Evolutionary conservation across 92 coral and sea anemone species (phyloP).

Genomic region (Porites divaricata): DNA sequence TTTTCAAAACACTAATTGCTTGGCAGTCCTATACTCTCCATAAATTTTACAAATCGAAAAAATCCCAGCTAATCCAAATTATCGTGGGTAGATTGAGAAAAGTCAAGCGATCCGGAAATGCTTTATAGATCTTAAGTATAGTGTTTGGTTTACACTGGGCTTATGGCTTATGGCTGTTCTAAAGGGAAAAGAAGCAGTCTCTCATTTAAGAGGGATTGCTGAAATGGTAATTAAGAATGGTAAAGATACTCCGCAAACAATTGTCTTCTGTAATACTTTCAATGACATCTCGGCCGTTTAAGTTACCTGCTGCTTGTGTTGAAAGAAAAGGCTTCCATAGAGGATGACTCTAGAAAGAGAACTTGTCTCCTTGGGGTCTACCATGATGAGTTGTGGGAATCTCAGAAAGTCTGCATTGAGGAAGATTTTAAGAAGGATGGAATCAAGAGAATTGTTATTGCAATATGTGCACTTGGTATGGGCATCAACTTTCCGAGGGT

Average conservation of each 20-base stretch:
- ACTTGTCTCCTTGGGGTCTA: conserved; percentile 37
- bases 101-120: too few species aligned
- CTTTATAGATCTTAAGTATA: too few species aligned
- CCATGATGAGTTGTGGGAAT: conserved; percentile 49
- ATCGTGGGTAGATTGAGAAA: too few species aligned
- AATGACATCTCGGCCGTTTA: conserved; percentile 50
- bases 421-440: conserved; percentile 49
- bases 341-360: conserved; percentile 1
- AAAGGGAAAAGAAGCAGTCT: conserved; percentile 21
- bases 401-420: conserved; percentile 30
- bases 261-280: conserved; percentile 41
- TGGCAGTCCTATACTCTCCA: too few species aligned
- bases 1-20: too few species aligned
- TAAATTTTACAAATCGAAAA: too few species aligned
- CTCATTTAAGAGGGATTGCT: conserved; percentile 57
- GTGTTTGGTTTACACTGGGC: too few species aligned
- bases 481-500: conserved; percentile 66
- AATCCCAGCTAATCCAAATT: too few species aligned
- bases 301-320: conserved; percentile 46
- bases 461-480: conserved; percentile 78
- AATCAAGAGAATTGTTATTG: conserved; percentile 57
- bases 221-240: conserved; percentile 40
- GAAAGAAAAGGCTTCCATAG: conserved; percentile 36
- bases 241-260: conserved; percentile 27
- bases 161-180: too few species aligned